phyloP scores from a whole-genome alignment of 2,888 invertebrate species.

The Drosophila nigricruria region DNA sequence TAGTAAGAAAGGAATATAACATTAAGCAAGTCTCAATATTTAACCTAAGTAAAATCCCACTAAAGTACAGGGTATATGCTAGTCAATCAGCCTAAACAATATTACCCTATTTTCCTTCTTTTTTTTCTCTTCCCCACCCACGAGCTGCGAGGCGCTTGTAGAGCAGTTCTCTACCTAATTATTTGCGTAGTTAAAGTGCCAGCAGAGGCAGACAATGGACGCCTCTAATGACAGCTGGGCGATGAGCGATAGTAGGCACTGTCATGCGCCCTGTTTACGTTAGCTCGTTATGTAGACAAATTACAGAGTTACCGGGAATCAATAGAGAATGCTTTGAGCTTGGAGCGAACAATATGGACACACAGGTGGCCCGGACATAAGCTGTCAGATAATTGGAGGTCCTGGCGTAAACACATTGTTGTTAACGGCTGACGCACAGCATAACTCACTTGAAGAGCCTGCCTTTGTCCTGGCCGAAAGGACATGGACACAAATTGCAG shows the following conservation, averaged over 20 bases:
- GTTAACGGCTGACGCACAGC: background rate
- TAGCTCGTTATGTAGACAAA: constrained; percentile 52
- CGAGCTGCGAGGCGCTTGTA: constrained; percentile 32
- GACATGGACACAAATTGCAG: constrained; percentile 18
- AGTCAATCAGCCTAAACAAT: background rate
- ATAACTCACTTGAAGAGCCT: constrained; percentile 12
- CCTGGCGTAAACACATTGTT: constrained; percentile 32
- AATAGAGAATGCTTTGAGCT: constrained; percentile 39
- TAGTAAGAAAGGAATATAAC: too few relatives aligned
- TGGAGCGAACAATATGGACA: constrained; percentile 12
- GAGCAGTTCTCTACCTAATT: constrained; percentile 64
- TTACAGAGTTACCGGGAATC: constrained; percentile 51
- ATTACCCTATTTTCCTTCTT: background rate
- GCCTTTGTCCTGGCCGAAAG: constrained; percentile 24
- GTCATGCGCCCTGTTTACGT: constrained; percentile 28
- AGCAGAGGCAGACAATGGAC: constrained; percentile 49
- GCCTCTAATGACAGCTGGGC: constrained; percentile 58
- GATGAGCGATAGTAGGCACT: constrained; percentile 1
- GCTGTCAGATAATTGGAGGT: constrained; percentile 36
- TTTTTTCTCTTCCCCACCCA: too few relatives aligned
- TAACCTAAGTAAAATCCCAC: background rate
- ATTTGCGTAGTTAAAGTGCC: constrained; percentile 70
- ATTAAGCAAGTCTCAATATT: too few relatives aligned
- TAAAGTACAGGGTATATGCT: background rate
- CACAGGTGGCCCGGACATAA: constrained; percentile 21